phyloP scores from a whole-genome alignment of 2,113 vertebrate genomes.

The Asarcornis scutulata region DNA sequence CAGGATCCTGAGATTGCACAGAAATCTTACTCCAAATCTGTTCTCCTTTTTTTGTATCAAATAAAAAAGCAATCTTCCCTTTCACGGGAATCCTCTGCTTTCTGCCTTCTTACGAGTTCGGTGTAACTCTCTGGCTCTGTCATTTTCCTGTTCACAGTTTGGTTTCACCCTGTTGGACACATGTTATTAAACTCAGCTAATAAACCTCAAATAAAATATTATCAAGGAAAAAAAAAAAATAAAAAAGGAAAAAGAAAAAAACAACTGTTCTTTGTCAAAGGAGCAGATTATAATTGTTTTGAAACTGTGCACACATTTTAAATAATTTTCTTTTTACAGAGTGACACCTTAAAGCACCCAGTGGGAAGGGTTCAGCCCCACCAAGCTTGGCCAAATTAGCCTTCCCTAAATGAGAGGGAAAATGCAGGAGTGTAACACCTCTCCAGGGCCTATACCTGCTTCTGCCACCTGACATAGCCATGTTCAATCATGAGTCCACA shows the following conservation, averaged over 20 bases:
- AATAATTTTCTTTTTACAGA: neutral
- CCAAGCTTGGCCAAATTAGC: neutral
- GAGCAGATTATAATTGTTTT: neutral
- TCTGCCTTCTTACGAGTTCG: neutral
- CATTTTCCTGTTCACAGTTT: neutral
- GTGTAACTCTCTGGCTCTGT: neutral
- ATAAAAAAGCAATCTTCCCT: neutral
- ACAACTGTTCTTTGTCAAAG: neutral
- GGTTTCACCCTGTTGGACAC: neutral
- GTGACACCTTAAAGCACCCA: neutral
- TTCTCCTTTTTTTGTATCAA: neutral
- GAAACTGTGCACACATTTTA: neutral
- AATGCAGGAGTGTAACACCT: neutral
- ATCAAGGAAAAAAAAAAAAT: neutral
- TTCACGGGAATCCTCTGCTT: neutral
- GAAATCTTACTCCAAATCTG: neutral
- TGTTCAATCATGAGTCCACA: neutral
- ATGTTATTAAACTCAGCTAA: neutral
- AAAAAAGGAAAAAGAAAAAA: neutral
- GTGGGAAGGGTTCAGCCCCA: neutral
- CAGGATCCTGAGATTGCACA: neutral
- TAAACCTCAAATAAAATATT: neutral
- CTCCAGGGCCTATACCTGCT: neutral
- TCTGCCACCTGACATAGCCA: neutral
- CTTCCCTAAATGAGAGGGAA: neutral